These are phyloP conservation scores for Lycaena phlaeas DNA, from an alignment of 2,888 invertebrate genomes.

Conservation along the genomic window DNA sequence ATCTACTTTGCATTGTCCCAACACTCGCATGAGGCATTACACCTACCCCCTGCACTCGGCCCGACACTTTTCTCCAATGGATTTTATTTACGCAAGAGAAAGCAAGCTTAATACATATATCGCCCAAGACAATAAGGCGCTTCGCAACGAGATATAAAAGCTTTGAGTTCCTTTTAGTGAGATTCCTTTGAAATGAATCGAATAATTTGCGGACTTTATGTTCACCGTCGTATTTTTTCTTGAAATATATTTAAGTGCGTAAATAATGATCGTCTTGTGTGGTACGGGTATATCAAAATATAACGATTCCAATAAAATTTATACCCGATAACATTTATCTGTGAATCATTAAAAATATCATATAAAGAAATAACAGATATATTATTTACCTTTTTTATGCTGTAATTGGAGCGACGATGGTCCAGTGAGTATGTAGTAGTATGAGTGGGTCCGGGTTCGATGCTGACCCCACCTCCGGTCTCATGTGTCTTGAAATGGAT, in stretches of 20 bases:
- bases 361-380: too few species aligned
- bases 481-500: too few species aligned
- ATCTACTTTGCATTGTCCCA: slow-evolving; percentile 72
- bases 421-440: too few species aligned
- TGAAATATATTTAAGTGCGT: slow-evolving; percentile 44
- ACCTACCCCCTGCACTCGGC: slow-evolving; percentile 62
- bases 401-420: too few species aligned
- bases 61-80: slow-evolving; percentile 60
- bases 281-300: slow-evolving; percentile 19
- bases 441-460: too few species aligned
- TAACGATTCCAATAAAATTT: background rate
- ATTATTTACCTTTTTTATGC: too few species aligned
- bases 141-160: slow-evolving; percentile 69
- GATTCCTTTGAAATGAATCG: slow-evolving; percentile 71
- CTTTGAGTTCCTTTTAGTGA: slow-evolving; percentile 70
- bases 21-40: slow-evolving; percentile 69
- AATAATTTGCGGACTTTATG: slow-evolving; percentile 67
- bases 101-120: slow-evolving; percentile 71
- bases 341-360: too few species aligned
- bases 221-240: slow-evolving; percentile 51
- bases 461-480: too few species aligned
- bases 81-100: slow-evolving; percentile 73
- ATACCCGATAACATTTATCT: too few species aligned
- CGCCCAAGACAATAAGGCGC: slow-evolving; percentile 69
- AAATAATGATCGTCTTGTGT: slow-evolving; percentile 40